Percentiles rank a stretch among this genome's conserved stretches.
Conservation (phyloP, 2,888 invertebrate genomes). For the Neocrepidodera transversa region DNA sequence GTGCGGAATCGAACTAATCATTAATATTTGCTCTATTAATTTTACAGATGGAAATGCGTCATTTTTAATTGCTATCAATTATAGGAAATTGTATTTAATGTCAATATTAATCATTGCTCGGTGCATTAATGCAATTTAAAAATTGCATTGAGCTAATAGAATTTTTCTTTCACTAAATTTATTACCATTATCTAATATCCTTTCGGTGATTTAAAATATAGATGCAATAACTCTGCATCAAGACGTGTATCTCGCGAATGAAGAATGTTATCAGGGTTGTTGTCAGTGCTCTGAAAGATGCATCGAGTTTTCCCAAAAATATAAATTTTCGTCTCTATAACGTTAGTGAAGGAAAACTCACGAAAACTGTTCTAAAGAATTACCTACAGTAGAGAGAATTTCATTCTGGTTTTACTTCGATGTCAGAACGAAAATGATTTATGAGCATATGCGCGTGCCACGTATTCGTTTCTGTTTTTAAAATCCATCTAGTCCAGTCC, state of each 20-base stretch:
- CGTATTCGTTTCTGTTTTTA: conserved; percentile 40
- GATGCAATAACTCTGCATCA: no score
- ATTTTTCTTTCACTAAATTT: no score
- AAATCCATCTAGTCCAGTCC: conserved; percentile 7
- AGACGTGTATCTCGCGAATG: no score
- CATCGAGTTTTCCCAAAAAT: conserved; percentile 14
- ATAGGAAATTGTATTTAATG: not conserved
- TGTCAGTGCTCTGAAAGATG: conserved; percentile 13
- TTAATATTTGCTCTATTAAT: conserved; percentile 14
- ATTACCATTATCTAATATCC: no score
- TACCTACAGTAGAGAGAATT: conserved; percentile 47
- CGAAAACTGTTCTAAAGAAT: conserved; percentile 45
- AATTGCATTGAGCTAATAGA: no score
- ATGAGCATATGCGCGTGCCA: conserved; percentile 47
- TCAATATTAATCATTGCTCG: no score
- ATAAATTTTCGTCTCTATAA: conserved; percentile 18
- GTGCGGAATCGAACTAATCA: not conserved
- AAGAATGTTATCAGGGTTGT: not conserved
- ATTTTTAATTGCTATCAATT: conserved; percentile 10
- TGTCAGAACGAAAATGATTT: conserved; percentile 52
- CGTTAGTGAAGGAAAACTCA: conserved; percentile 33
- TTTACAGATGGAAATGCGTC: conserved; percentile 8
- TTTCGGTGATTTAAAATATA: no score
- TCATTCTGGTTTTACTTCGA: conserved; percentile 51
- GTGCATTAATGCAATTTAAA: no score